Percentiles rank a stretch among this genome's conserved stretches.
Evolutionary conservation across 2,113 vertebrate genomes (phyloP).

Genomic region (Phaethon lepturus): DNA sequence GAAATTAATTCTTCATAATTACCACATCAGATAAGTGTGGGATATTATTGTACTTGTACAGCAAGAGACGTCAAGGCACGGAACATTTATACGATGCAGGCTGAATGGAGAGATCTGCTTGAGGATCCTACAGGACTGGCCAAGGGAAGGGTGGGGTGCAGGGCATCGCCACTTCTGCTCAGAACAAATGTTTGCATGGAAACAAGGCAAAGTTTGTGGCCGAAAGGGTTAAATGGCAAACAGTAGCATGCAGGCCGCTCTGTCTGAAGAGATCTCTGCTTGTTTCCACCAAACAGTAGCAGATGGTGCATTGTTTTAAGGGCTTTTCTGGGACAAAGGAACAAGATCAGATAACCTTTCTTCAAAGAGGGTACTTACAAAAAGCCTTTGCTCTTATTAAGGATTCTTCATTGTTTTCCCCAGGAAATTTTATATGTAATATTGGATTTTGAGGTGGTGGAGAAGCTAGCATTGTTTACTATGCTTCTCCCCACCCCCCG

Average conservation of each 20-base stretch:
- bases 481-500: neutral
- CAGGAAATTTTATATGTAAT: constrained; percentile 19
- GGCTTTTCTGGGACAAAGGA: constrained; percentile 60
- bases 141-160: neutral
- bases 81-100: neutral
- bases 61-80: neutral
- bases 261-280: constrained; percentile 9
- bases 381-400: constrained; percentile 64
- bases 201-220: constrained; percentile 3
- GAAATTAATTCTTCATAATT: neutral
- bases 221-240: constrained; percentile 45
- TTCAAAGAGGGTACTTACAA: constrained; percentile 56
- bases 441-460: constrained; percentile 52
- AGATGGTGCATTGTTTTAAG: constrained; percentile 72
- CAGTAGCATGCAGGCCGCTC: neutral
- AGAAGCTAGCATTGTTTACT: constrained; percentile 51
- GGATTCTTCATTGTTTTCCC: constrained; percentile 58
- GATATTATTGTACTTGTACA: neutral
- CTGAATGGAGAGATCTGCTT: neutral
- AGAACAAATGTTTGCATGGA: neutral
- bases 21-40: neutral
- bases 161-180: neutral
- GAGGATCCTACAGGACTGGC: neutral
- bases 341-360: constrained; percentile 68
- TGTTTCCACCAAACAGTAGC: constrained; percentile 51